Base-by-base conservation (phyloP, 2,797 vertebrate genomes). In the Rhinichthys osculus region DNA sequence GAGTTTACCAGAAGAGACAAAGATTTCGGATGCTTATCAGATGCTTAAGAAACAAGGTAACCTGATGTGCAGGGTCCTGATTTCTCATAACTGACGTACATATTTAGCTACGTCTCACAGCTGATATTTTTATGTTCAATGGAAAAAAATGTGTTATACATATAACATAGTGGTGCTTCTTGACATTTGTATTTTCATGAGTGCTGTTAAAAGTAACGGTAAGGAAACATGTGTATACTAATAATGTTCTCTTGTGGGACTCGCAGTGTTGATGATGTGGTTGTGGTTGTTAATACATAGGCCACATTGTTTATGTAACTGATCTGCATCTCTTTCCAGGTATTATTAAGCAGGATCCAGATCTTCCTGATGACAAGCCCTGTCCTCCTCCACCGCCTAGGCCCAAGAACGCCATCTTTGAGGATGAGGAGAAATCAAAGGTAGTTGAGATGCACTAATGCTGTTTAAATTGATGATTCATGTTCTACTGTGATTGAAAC, bases 371-470 rank as follows among this genome's bases (percentile, higher is more conserved):
- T 0, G 97, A 98, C 0, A 92, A 93, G 59, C 89, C 95, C 87
- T 95, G 97, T 50, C 94, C 94, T 0, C 94, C 92, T 0, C 97
- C 97, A 64, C 94, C 97, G 9, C 96, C 97, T 23, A 95, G 97
- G 89, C 94, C 96, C 81, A 97, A 96, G 92, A 98, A 96, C 84
- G 95, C 96, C 21, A 96, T 99, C 84, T 99, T 99, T 93, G 98
- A 99, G 88, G 98, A 99, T 78, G 98, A 99, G 88, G 98, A 99
- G 90, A 99, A 99, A 89, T 99, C 98, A 54, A 99, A 99, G 97
- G 98, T 99, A 91, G 93, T 85, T 70, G 42, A 50, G 13, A 72
- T 30, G 16, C 3, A 85, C 52, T 4, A 16, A 71, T 35, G 19
- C 1, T 84, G 47, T 4, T 66, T 21, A 52, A 30, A 19, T 54